Evolutionary conservation across 2,888 invertebrate species (phyloP).

Genomic region (Prenolepis imparis): DNA sequence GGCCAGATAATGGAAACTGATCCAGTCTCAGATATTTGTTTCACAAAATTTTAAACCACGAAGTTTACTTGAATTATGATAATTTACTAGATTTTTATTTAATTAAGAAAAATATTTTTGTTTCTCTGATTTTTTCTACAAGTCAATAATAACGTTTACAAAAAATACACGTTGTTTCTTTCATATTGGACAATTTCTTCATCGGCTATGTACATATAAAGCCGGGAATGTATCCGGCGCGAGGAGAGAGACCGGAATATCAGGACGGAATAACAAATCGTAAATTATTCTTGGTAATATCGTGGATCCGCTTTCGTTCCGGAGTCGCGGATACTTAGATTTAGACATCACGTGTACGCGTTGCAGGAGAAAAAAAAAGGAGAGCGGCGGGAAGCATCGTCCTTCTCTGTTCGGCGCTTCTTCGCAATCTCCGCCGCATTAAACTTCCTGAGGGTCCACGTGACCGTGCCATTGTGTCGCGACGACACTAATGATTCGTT

Average conservation of each 20-base stretch:
- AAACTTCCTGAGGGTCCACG: conserved; percentile 84
- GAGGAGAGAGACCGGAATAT: conserved; percentile 13
- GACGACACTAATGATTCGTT: conserved; percentile 84
- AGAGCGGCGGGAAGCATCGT: conserved; percentile 21
- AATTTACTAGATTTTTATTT: neutral
- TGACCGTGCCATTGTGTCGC: conserved; percentile 78
- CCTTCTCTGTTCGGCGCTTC: conserved; percentile 38
- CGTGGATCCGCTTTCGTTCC: conserved; percentile 79
- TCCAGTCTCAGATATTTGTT: neutral
- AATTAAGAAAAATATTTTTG: neutral
- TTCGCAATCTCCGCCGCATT: conserved; percentile 79
- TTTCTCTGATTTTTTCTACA: neutral
- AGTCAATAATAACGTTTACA: neutral
- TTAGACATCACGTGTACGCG: conserved; percentile 79
- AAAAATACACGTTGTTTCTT: neutral
- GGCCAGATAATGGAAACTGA: neutral
- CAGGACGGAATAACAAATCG: conserved; percentile 69
- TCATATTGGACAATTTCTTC: neutral
- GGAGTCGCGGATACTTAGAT: conserved; percentile 75
- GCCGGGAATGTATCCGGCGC: conserved; percentile 36
- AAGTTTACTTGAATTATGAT: conserved; percentile 4
- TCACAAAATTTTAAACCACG: neutral
- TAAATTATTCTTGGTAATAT: conserved; percentile 79
- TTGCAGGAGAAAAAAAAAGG: conserved; percentile 56
- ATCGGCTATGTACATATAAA: conserved; percentile 26